phyloP scores from a whole-genome alignment of 1,140 invertebrate species.

The Macrobrachium rosenbergii region DNA sequence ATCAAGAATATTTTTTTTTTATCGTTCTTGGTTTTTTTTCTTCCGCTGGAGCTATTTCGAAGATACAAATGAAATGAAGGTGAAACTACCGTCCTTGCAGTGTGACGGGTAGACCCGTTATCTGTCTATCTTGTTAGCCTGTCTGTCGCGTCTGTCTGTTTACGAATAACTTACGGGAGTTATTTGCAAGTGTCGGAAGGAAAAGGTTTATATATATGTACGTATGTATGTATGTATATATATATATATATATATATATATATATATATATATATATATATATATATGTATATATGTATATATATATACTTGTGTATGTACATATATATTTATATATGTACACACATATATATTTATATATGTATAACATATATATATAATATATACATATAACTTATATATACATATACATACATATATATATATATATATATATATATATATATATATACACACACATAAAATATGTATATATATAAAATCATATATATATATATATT shows the following conservation, averaged over 20 bases:
- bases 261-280: slow-evolving; percentile 12
- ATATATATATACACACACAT: neutral
- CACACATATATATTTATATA: too few species aligned
- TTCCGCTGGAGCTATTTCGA: too few species aligned
- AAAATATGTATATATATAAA: slow-evolving; percentile 7
- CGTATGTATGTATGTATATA: neutral
- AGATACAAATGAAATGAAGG: too few species aligned
- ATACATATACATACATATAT: slow-evolving; percentile 14
- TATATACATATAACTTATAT: neutral
- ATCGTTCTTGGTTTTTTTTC: too few species aligned
- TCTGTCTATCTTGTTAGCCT: too few species aligned
- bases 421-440: slow-evolving; percentile 22
- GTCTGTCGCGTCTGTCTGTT: too few species aligned
- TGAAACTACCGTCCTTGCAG: too few species aligned
- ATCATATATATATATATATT: slow-evolving; percentile 5
- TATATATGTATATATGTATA: slow-evolving; percentile 8
- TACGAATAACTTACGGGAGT: too few species aligned
- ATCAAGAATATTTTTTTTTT: too few species aligned
- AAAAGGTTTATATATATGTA: slow-evolving; percentile 11
- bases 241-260: slow-evolving; percentile 20
- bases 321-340: neutral
- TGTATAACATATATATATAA: too few species aligned
- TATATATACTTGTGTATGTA: neutral
- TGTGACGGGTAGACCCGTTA: too few species aligned
- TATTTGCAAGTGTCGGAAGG: too few species aligned